Conservation (phyloP, 2,113 vertebrate species). For the Verasper variegatus region DNA sequence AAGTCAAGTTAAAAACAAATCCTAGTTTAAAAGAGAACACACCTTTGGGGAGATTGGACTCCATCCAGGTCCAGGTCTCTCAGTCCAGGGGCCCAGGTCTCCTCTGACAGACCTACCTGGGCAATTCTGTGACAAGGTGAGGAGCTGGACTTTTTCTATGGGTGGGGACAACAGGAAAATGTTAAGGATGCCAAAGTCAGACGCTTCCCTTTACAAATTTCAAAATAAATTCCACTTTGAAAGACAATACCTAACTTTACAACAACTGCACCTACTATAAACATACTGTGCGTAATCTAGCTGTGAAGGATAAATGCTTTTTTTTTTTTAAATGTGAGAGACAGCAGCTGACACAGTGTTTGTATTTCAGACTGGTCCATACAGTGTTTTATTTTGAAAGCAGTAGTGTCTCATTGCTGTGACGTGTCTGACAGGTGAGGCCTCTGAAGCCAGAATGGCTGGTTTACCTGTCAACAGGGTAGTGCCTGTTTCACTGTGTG, state of each 20-base stretch:
- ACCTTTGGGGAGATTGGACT: conserved; percentile 57
- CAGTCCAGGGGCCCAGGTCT: conserved; percentile 6
- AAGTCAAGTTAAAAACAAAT: not conserved
- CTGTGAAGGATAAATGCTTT: not conserved
- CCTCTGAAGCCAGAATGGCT: not conserved
- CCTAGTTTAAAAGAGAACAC: conserved; percentile 13
- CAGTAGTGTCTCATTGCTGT: not conserved
- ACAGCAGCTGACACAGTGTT: fast-evolving
- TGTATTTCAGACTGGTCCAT: not conserved
- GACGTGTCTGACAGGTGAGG: not conserved
- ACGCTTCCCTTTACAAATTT: conserved; percentile 15
- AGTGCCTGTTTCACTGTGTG: conserved; percentile 27
- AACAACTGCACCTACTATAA: fast-evolving
- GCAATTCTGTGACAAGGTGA: not conserved
- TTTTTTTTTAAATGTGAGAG: not conserved
- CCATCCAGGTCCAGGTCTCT: conserved; percentile 55
- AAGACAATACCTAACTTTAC: not conserved
- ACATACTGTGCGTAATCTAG: no score
- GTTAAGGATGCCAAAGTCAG: not conserved
- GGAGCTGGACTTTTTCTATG: not conserved
- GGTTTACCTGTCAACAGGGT: conserved; percentile 50
- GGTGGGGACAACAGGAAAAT: conserved; percentile 16
- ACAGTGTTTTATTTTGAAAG: conserved; percentile 59
- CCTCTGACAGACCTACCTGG: conserved; percentile 30
- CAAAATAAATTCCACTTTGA: conserved; percentile 42